Evolutionary conservation across 2,888 invertebrate species (phyloP), one percentile per base, ranked within the genome.

Genomic region (Agrotis clavis): DNA sequence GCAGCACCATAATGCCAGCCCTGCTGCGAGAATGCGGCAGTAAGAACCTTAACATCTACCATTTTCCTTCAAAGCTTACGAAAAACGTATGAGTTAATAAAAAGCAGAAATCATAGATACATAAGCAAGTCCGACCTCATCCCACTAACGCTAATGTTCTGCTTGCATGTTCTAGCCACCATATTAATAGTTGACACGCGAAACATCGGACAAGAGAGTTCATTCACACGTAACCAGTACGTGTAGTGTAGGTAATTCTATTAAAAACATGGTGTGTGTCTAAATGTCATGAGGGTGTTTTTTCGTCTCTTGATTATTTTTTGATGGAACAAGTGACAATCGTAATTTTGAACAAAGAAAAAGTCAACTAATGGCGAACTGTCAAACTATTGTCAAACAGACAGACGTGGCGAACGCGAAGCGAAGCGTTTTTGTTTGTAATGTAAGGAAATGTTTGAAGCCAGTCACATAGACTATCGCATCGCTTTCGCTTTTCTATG

Each of bases 171-270:
- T 77, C 66, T 73, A 69, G 67, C 81, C 69, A 62, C 85, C 71
- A 82, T 86, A 90, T 87, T 89, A 87, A 81, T 81, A 86, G 84
- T 82, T 74, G 79, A 76, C 90, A 90, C 90, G 90, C 90, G 86
- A 90, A 86, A 82, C 61, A 74, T 75, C 79, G 60, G 71, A 67
- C 56, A 77, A 78, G 76, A 75, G 77, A 83, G 86, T 86, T 82
- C 79, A 67, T 86, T 87, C 84, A 87, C 87, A 86, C 79, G 51
- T 66, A 57, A 41, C 7, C 13, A 57, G 6, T 64, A 65, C 70
- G 41, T 70, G 57, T 41, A 50, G 41, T 70, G 57, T 41, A 50
- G 61, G 53, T 67, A 71, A 79, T 75, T 62, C 47, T 62, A 71
- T 81, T 66, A 66, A 21, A 81, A 63, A 72, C 19, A 56, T 66